A percentile compares a stretch with the other conserved stretches of the same genome.
These are phyloP conservation scores for Peromyscus leucopus DNA, from an alignment of 2,113 vertebrate species.

Conservation along the genomic window DNA sequence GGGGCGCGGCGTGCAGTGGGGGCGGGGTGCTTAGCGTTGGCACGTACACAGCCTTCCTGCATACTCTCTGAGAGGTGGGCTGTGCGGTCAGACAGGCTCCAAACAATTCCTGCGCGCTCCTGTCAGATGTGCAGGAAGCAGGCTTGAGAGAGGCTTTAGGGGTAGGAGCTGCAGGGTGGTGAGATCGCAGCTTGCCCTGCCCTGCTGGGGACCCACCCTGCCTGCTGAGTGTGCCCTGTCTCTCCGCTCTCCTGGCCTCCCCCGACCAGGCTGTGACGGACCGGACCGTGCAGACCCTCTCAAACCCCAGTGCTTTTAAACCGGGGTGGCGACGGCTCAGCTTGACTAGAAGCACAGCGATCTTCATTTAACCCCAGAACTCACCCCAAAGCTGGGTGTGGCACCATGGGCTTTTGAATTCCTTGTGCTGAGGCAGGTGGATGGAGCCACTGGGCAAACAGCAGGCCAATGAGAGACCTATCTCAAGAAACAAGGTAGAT, in stretches of 20 bases:
- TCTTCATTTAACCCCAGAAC: neutral
- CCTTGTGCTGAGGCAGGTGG: neutral
- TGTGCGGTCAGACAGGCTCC: neutral
- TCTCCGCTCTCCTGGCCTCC: neutral
- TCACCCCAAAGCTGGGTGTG: neutral
- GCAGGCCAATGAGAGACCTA: neutral
- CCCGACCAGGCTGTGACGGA: neutral
- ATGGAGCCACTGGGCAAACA: neutral
- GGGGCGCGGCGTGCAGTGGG: too few species aligned
- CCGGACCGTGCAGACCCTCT: neutral
- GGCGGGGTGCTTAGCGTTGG: neutral
- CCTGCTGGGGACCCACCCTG: neutral
- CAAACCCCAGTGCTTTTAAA: slow-evolving; percentile 11
- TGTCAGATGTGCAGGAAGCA: slow-evolving; percentile 1
- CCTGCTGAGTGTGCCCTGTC: neutral
- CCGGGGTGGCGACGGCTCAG: neutral
- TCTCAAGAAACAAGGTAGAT: neutral
- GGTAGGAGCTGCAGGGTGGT: neutral
- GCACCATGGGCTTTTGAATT: neutral
- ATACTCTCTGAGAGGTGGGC: neutral
- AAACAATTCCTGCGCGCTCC: neutral
- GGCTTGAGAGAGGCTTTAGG: neutral
- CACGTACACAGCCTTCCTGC: neutral
- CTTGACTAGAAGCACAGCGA: neutral
- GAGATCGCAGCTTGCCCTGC: neutral